These are phyloP conservation scores for Hermodice carunculata DNA, from an alignment of 2,888 invertebrate species.

Conservation along the genomic window DNA sequence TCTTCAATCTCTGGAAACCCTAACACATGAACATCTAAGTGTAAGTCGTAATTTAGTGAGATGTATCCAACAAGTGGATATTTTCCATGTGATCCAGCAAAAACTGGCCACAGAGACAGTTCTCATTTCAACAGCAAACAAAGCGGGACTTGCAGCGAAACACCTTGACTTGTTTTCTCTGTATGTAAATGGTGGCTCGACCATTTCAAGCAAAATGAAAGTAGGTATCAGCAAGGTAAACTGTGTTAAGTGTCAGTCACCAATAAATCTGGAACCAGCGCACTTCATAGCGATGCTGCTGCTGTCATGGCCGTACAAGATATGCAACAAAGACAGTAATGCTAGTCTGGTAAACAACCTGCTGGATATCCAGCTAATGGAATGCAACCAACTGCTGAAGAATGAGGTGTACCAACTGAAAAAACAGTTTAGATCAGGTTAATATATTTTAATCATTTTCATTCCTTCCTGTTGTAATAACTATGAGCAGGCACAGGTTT, in stretches of 20 bases:
- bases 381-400: constrained; percentile 18
- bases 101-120: no score
- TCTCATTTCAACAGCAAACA: no score
- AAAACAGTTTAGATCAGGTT: no score
- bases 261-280: constrained; percentile 14
- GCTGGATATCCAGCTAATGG: constrained; percentile 10
- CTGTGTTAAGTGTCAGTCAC: not conserved
- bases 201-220: no score
- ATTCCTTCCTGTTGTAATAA: no score
- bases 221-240: no score
- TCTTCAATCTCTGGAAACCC: constrained; percentile 29
- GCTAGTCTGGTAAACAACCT: not conserved
- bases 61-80: constrained; percentile 32
- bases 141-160: no score
- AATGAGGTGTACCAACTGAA: constrained; percentile 28
- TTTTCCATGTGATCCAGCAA: constrained; percentile 27
- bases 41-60: constrained; percentile 29
- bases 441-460: no score
- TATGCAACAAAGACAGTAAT: not conserved
- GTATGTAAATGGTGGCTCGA: no score
- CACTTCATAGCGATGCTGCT: constrained; percentile 39
- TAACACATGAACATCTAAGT: constrained; percentile 35
- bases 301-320: constrained; percentile 45
- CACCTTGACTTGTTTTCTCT: no score
- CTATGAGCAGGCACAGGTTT: no score